Evolutionary conservation across 2,113 vertebrate species (phyloP).

Genomic region (Apaloderma vittatum): DNA sequence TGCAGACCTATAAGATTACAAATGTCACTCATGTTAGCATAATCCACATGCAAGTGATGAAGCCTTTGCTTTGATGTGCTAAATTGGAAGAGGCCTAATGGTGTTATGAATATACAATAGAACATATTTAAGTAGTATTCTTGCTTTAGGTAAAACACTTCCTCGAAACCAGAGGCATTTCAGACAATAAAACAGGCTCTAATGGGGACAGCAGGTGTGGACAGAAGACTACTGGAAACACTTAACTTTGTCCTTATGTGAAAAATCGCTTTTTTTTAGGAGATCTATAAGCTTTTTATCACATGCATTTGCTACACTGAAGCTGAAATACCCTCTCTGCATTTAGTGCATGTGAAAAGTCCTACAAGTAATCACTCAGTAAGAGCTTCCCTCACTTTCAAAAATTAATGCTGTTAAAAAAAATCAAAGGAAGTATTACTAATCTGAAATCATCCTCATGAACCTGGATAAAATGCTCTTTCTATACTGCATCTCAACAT

Average conservation of each 20-base stretch:
- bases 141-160: slow-evolving; percentile 89
- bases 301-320: background rate
- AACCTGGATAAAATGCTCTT: slow-evolving; percentile 67
- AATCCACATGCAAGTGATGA: slow-evolving; percentile 90
- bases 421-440: slow-evolving; percentile 59
- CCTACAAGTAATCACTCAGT: slow-evolving; percentile 19
- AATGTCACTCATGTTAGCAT: slow-evolving; percentile 89
- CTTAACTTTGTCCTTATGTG: slow-evolving; percentile 67
- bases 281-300: slow-evolving; percentile 38
- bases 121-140: slow-evolving; percentile 89
- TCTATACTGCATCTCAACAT: slow-evolving; percentile 72
- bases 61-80: slow-evolving; percentile 92
- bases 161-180: slow-evolving; percentile 85
- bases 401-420: slow-evolving; percentile 54
- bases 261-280: slow-evolving; percentile 26
- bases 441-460: slow-evolving; percentile 57
- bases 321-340: slow-evolving; percentile 23
- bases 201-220: slow-evolving; percentile 67
- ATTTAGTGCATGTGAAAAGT: slow-evolving; percentile 47
- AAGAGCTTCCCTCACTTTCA: slow-evolving; percentile 46
- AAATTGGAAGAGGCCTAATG: slow-evolving; percentile 90
- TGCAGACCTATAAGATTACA: slow-evolving; percentile 90
- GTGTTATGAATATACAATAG: slow-evolving; percentile 93
- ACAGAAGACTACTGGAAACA: slow-evolving; percentile 67
- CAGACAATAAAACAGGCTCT: slow-evolving; percentile 78